These are phyloP conservation scores for Aplocera efformata DNA, from an alignment of 2,888 invertebrate species.

Conservation along the genomic window DNA sequence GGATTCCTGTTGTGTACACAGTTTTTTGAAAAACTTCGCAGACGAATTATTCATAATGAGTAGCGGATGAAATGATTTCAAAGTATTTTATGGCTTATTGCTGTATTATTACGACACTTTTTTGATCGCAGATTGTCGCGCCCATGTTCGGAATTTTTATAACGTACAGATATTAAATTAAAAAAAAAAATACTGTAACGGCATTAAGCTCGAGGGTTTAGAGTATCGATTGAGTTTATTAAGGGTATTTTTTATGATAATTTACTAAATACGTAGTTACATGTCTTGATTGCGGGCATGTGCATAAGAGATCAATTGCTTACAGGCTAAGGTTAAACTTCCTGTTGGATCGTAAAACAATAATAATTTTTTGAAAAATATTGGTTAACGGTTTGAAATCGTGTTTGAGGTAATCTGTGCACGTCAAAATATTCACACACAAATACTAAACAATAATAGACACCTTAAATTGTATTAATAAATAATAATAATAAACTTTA, in stretches of 20 bases:
- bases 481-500: no score
- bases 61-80: constrained; percentile 48
- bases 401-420: no score
- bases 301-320: constrained; percentile 10
- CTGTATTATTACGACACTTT: constrained; percentile 59
- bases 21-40: constrained; percentile 65
- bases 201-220: constrained; percentile 65
- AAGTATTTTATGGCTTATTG: constrained; percentile 62
- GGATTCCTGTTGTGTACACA: constrained; percentile 68
- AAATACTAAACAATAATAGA: no score
- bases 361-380: no score
- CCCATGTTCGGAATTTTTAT: constrained; percentile 64
- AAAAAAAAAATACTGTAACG: constrained; percentile 44
- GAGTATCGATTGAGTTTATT: constrained; percentile 63
- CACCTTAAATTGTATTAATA: no score
- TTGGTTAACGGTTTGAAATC: no score
- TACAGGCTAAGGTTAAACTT: constrained; percentile 8
- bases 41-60: constrained; percentile 72
- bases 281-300: constrained; percentile 25
- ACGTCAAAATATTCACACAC: no score
- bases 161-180: constrained; percentile 52
- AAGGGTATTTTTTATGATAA: constrained; percentile 71
- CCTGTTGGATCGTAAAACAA: constrained; percentile 13
- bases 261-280: constrained; percentile 61
- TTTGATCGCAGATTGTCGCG: constrained; percentile 52